Base-by-base conservation (phyloP, 2,888 invertebrate species). In the Spialia ferax region DNA sequence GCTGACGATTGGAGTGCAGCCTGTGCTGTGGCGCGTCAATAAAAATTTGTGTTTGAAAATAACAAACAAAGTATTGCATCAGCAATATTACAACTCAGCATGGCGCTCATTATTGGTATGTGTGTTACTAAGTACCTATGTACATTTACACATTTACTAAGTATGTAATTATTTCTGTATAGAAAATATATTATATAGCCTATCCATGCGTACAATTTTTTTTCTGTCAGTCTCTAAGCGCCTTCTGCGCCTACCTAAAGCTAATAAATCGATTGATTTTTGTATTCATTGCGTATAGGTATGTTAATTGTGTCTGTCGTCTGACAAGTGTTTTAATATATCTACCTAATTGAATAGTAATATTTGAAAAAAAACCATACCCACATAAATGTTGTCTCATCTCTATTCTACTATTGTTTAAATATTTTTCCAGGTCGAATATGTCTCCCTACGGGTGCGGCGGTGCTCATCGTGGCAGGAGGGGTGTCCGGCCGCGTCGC, bases 401-500 rank as follows among this genome's bases (percentile, higher is more conserved):
- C n/a, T n/a, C 38, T 38, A 38, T 10, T 13, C 13, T 15, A 45
- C 15, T 63, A 45, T 29, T 29, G 29, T 7, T 35, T 42, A 15
- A 32, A 7, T 15, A 42, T 15, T 5, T 71, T 54, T 56, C 0
- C 73, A 89, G 89, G 85, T 74, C 78, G 81, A 70, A 79, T 81
- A 72, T 84, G 80, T 66, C 74, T 87, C 73, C 81, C 84, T 45
- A 82, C 87, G 57, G 81, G 89, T 59, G 84, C 83, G 2, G 74
- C 91, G 73, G 83, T 93, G 77, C 77, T 93, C 71, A 84, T 86
- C 70, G 75, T 87, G 72, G 87, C 84, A 20, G 84, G 90, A 94
- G 95, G 96, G 72, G 87, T 83, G 59, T 96, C 96, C 66, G 97
- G 96, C 71, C 94, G 97, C 76, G 96, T 97, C 73, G 96, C 97